These are phyloP conservation scores for Oryzias celebensis DNA, from an alignment of 2,113 vertebrate genomes.

Conservation along the genomic window DNA sequence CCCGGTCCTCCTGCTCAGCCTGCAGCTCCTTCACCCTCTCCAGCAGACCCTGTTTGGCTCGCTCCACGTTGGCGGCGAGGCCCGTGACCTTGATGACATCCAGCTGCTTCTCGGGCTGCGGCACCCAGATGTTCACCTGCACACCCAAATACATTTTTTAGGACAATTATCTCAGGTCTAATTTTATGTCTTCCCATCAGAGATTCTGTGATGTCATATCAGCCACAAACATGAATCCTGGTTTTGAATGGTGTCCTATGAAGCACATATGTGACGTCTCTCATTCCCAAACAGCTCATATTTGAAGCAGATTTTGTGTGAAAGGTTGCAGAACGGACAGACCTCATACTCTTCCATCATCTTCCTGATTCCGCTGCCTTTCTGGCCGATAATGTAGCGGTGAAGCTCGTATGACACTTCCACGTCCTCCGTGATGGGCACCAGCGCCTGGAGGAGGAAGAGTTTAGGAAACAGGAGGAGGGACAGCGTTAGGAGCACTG, in stretches of 20 bases:
- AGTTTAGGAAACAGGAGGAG: not conserved
- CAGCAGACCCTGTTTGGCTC: constrained; percentile 74
- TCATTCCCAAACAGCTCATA: not conserved
- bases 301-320: constrained; percentile 12
- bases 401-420: constrained; percentile 82
- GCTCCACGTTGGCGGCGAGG: constrained; percentile 75
- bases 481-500: no score
- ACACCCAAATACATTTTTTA: not conserved
- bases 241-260: no score
- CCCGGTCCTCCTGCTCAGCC: constrained; percentile 82
- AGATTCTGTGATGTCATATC: no score
- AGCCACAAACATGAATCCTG: no score
- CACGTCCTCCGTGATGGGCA: constrained; percentile 80
- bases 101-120: constrained; percentile 78
- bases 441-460: constrained; percentile 71
- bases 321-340: not conserved
- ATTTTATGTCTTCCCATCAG: no score
- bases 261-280: no score
- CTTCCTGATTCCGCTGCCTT: constrained; percentile 83
- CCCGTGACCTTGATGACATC: constrained; percentile 81
- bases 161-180: fast-evolving
- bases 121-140: constrained; percentile 83
- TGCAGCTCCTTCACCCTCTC: constrained; percentile 79
- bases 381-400: constrained; percentile 85
- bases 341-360: constrained; percentile 88